A percentile compares a stretch with the other conserved stretches of the same genome.
These are phyloP conservation scores for Zelostemma sp. DNA, from an alignment of 1,140 invertebrate genomes.

Conservation along the genomic window DNA sequence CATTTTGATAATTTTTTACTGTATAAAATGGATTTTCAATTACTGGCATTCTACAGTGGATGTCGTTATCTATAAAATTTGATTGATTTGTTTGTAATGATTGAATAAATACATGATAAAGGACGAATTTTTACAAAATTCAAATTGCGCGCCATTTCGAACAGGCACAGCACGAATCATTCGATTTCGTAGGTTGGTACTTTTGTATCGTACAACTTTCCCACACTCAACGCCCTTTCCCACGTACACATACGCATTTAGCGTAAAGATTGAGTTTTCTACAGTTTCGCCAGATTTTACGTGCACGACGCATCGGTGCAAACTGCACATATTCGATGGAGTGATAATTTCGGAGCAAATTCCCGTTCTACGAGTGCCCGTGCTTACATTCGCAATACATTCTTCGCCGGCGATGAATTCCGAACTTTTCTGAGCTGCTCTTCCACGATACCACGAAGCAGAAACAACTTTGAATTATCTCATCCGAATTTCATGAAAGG, in stretches of 20 bases:
- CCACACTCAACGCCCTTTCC: not conserved
- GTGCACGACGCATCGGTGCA: not conserved
- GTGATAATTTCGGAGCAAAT: not conserved
- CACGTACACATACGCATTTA: not conserved
- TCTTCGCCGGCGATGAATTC: not conserved
- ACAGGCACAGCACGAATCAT: too few relatives aligned
- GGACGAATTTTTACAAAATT: too few relatives aligned
- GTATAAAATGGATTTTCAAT: too few relatives aligned
- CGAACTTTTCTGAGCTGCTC: too few relatives aligned
- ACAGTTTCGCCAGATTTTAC: not conserved
- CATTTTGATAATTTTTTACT: too few relatives aligned
- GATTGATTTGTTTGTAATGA: too few relatives aligned
- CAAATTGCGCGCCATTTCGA: too few relatives aligned
- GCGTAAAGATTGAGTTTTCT: not conserved
- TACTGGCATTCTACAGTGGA: too few relatives aligned
- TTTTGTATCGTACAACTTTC: not conserved
- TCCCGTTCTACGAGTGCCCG: not conserved
- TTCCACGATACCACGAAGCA: not conserved
- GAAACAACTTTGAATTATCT: not conserved
- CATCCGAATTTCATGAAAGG: not conserved
- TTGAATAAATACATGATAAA: too few relatives aligned
- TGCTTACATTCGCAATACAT: not conserved
- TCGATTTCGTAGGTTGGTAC: too few relatives aligned
- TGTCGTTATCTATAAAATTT: too few relatives aligned
- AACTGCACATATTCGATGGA: not conserved